phyloP scores from a whole-genome alignment of 2,113 vertebrate genomes.

The Platichthys flesus region DNA sequence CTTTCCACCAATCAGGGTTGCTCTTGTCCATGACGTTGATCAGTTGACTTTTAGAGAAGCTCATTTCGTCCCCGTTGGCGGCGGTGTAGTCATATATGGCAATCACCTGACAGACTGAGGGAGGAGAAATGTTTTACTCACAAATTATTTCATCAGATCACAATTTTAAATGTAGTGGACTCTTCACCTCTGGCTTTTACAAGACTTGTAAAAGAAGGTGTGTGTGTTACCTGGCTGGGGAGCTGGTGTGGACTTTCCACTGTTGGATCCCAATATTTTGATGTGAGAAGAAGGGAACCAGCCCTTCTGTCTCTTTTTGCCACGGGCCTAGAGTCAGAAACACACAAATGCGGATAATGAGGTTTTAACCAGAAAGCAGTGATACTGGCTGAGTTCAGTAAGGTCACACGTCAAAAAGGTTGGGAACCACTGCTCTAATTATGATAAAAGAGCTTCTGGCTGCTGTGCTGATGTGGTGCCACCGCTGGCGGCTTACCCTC shows the following conservation, averaged over 20 bases:
- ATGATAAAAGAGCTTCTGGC: background rate
- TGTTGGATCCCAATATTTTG: constrained; percentile 91
- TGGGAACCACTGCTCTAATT: too few relatives aligned
- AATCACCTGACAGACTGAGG: constrained; percentile 92
- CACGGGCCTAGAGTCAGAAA: constrained; percentile 86
- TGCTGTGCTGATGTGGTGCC: background rate
- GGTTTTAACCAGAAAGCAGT: background rate
- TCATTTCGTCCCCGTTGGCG: constrained; percentile 92
- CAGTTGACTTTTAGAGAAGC: constrained; percentile 92
- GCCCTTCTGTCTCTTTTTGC: constrained; percentile 96
- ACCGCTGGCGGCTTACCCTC: background rate
- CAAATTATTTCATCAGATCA: background rate
- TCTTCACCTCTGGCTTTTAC: background rate
- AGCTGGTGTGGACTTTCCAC: constrained; percentile 89
- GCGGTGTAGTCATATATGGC: constrained; percentile 95
- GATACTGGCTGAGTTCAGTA: background rate
- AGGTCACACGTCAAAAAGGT: background rate
- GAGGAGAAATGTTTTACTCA: background rate
- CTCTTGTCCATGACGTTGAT: constrained; percentile 92
- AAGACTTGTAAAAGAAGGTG: background rate
- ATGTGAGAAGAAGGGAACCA: constrained; percentile 95
- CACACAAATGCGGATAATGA: constrained; percentile 6
- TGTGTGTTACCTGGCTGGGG: constrained; percentile 84
- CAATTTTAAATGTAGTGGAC: background rate
- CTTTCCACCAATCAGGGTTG: constrained; percentile 96